Evolutionary conservation across 2,797 vertebrate genomes (phyloP), one percentile per base, ranked within the genome.

Genomic region (Coregonus suidteri): DNA sequence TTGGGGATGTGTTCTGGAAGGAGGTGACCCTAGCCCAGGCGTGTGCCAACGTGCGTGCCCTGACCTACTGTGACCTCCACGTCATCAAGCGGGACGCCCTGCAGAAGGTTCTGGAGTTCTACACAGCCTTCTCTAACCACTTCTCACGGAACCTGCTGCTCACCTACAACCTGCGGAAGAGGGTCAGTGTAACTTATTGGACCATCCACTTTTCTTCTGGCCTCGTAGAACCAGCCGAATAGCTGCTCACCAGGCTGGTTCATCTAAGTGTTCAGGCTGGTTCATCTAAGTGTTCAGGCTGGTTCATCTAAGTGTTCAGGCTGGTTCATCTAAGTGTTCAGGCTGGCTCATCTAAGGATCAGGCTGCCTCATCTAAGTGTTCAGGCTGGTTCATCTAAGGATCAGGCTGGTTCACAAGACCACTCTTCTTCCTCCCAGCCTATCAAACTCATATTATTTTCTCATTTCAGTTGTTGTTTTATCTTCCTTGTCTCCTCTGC

Each of bases 1-100:
- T 99, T 86, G 98, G 98, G 52, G 98, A 99, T 59, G 97, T 99
- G 76, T 99, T 99, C 93, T 99, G 98, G 98, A 99, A 99, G 83
- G 98, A 99, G 87, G 96, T 96, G 69, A 98, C 96, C 0, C 93
- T 99, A 0, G 97, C 98, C 79, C 98, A 98, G 82, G 97, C 98
- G 54, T 99, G 98, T 51, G 98, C 97, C 70, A 99, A 99, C 1
- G 98, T 99, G 3, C 94, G 98, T 80, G 98, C 98, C 52, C 88
- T 99, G 93, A 99, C 98, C 75, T 99, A 99, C 93, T 99, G 98
- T 64, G 98, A 99, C 91, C 96, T 99, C 75, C 98, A 99, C 16
- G 96, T 99, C 85, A 99, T 99, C 76, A 99, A 99, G 85, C 94
- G 97, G 3, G 98, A 99, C 6, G 98, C 97, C 52, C 93, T 99